Evolutionary conservation across 2,113 vertebrate genomes (phyloP), one percentile per base, ranked within the genome.

Genomic region (Oxyura jamaicensis): DNA sequence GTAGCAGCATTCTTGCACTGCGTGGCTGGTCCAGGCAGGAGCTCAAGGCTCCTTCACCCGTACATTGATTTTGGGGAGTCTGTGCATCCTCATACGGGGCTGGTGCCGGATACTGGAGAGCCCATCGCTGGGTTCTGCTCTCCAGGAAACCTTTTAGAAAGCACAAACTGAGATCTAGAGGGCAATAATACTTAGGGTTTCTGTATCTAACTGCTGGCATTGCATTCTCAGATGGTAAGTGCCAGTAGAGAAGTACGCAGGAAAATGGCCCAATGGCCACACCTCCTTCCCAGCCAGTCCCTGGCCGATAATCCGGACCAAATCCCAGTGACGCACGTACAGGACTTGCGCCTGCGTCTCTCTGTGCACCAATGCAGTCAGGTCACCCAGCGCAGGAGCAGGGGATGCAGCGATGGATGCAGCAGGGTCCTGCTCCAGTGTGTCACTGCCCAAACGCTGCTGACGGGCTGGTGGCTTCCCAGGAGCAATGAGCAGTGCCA

Each of bases 251-350:
- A n/a, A 83, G 19, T 76, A 63, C 5, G 26, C 42, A 39, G 48
- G 21, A 50, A 55, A 91, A 42, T 16, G 52, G 48, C 56, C 39
- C 20, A 21, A 69, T 75, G 48, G 48, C 58, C 42, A 58, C 19
- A 39, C 53, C 11, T 25, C 25, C 42, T 87, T 96, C 29, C 48
- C 48, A 89, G 33, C 15, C 46, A 52, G 11, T 42, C 26, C 13
- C 36, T 4, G 6, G 77, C 48, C 44, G 65, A 3, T 76, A 89
- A 82, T 82, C 23, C 66, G 76, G 31, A 39, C 48, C 31, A 76
- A 62, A 79, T 82, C 44, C 46, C 44, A 68, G 0, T 4, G 0
- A 25, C 2, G 0, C 35, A 56, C 4, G 3, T 46, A 11, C 14
- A 72, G 56, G 41, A 21, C 33, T 68, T 3, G 6, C 90, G 82